Conservation (phyloP, 2,797 vertebrate genomes). For the Lerista edwardsae region DNA sequence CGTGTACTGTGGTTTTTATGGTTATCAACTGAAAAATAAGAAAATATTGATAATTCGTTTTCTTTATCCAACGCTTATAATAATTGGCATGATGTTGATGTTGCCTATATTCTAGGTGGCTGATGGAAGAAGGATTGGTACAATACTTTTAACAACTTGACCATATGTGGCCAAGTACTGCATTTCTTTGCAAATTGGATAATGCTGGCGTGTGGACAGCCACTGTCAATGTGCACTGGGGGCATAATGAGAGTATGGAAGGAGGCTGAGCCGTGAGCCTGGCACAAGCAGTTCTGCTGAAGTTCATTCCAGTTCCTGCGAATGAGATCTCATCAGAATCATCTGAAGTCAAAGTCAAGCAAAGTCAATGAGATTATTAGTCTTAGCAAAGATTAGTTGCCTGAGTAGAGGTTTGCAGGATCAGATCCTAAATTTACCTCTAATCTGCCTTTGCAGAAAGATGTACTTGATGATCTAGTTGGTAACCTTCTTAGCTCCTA, state of each 20-base stretch:
- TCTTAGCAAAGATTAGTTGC: slow-evolving; percentile 33
- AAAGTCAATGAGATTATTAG: slow-evolving; percentile 36
- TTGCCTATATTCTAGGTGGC: neutral
- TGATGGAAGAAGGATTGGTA: neutral
- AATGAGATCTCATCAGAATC: slow-evolving; percentile 36
- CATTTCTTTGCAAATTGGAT: neutral
- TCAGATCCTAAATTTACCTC: slow-evolving; percentile 19
- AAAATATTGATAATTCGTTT: neutral
- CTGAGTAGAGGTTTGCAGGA: slow-evolving; percentile 36
- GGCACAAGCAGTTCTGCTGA: neutral
- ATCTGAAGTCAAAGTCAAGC: slow-evolving; percentile 37
- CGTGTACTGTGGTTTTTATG: neutral
- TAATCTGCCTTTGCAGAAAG: slow-evolving; percentile 39
- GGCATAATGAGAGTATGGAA: neutral
- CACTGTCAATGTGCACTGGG: slow-evolving; percentile 10
- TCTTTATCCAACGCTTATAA: neutral
- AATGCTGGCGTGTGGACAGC: slow-evolving; percentile 3
- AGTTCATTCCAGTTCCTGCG: slow-evolving; percentile 32
- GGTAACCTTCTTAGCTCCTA: neutral
- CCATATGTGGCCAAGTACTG: no score
- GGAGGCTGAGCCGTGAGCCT: neutral
- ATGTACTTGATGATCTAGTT: slow-evolving; percentile 22
- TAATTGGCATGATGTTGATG: no score
- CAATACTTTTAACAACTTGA: neutral
- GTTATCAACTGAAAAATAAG: neutral